Percentiles rank a stretch among this genome's conserved stretches.
phyloP scores from a whole-genome alignment of 2,797 vertebrate genomes.

The Chromobotia macracanthus region DNA sequence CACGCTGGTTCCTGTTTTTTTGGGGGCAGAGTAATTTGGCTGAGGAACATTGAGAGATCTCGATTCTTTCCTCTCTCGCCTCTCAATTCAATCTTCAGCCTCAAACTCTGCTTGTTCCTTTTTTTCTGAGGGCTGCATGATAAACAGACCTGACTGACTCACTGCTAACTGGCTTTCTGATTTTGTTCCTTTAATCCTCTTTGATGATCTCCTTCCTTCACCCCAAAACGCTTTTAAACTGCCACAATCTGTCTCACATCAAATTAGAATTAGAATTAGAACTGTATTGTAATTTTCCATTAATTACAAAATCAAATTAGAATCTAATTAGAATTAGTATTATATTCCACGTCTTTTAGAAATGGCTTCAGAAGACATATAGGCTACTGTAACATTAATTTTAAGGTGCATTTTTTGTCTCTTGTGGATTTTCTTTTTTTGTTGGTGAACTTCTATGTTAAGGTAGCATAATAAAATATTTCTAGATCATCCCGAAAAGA shows the following conservation, averaged over 20 bases:
- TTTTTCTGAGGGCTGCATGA: conserved; percentile 25
- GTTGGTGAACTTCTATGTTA: no score
- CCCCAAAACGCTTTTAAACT: no score
- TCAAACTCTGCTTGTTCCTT: conserved; percentile 48
- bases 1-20: conserved; percentile 16
- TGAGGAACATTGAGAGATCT: conserved; percentile 19
- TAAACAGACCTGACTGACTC: conserved; percentile 26
- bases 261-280: no score
- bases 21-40: conserved; percentile 33
- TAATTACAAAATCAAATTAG: no score
- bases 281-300: no score
- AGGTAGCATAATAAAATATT: no score
- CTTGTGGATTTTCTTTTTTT: background rate
- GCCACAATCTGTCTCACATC: no score
- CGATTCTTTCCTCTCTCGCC: conserved; percentile 23
- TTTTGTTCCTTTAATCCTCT: conserved; percentile 19
- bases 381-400: no score
- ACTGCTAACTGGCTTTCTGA: conserved; percentile 15
- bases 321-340: no score
- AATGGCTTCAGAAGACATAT: no score
- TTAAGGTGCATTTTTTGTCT: background rate
- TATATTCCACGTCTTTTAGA: no score
- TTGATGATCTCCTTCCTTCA: background rate
- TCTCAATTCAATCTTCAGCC: conserved; percentile 48
- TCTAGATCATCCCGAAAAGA: no score